Conservation (phyloP, 2,113 vertebrate species). For the Proteles cristata region DNA sequence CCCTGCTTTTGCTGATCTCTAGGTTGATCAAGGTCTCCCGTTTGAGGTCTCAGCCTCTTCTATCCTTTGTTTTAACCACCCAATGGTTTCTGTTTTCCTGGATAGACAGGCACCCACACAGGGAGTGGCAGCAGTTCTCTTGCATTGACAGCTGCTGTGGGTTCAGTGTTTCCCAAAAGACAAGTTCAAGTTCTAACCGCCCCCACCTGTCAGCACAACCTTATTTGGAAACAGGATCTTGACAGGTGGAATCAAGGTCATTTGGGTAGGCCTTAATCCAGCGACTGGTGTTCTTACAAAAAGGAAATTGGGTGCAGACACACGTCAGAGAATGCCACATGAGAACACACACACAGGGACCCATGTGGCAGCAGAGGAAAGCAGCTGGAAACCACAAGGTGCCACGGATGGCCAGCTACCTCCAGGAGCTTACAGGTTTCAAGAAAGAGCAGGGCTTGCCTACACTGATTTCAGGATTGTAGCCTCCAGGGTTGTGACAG, state of each 20-base stretch:
- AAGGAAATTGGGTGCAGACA: neutral
- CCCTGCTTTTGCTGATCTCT: neutral
- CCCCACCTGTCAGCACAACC: neutral
- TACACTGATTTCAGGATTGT: neutral
- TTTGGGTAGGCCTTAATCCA: neutral
- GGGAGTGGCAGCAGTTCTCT: neutral
- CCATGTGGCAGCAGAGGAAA: neutral
- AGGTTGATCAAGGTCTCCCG: neutral
- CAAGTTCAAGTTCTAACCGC: neutral
- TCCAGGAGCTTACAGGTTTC: neutral
- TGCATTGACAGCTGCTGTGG: neutral
- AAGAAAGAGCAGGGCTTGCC: neutral
- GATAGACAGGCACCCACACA: neutral
- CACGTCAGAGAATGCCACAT: neutral
- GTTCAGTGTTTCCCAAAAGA: neutral
- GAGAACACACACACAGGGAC: neutral
- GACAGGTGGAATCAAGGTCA: neutral
- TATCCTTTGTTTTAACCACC: neutral
- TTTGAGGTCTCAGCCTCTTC: neutral
- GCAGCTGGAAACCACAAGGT: neutral
- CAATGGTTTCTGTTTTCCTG: neutral
- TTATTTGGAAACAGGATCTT: neutral
- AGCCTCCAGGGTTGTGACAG: too few species aligned
- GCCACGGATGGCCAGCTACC: too few species aligned
- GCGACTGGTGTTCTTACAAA: neutral